phyloP scores from a whole-genome alignment of 2,797 vertebrate genomes.

The Phoebastria nigripes region DNA sequence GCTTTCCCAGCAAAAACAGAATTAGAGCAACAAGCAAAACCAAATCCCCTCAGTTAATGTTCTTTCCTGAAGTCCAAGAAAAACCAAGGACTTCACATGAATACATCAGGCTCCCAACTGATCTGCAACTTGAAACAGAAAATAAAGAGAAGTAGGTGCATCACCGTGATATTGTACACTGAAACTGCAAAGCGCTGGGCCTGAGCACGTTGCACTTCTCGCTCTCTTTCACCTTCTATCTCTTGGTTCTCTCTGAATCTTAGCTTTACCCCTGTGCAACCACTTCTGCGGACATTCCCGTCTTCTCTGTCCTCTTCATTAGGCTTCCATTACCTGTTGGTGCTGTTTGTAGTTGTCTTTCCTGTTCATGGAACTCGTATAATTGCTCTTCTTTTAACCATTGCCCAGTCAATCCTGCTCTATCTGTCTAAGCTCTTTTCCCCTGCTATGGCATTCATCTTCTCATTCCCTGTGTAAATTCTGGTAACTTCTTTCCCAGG shows the following conservation, averaged over 20 bases:
- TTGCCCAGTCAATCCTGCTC: neutral
- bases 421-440: neutral
- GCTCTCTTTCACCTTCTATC: neutral
- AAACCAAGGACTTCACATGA: neutral
- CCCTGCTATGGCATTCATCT: neutral
- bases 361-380: neutral
- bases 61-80: constrained; percentile 26
- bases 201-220: neutral
- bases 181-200: neutral
- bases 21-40: constrained; percentile 10
- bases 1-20: constrained; percentile 15
- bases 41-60: neutral
- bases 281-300: accelerated
- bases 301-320: neutral
- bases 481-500: neutral
- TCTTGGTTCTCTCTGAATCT: neutral
- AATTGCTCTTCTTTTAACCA: neutral
- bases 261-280: neutral
- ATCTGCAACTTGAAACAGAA: neutral
- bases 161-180: neutral
- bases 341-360: neutral
- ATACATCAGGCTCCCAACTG: neutral
- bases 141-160: neutral
- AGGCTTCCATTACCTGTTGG: neutral
- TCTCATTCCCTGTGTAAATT: neutral